A percentile compares a stretch with the other conserved stretches of the same genome.
Conservation (phyloP, 1,140 invertebrate genomes). For the Lepidotrigona ventralis region DNA sequence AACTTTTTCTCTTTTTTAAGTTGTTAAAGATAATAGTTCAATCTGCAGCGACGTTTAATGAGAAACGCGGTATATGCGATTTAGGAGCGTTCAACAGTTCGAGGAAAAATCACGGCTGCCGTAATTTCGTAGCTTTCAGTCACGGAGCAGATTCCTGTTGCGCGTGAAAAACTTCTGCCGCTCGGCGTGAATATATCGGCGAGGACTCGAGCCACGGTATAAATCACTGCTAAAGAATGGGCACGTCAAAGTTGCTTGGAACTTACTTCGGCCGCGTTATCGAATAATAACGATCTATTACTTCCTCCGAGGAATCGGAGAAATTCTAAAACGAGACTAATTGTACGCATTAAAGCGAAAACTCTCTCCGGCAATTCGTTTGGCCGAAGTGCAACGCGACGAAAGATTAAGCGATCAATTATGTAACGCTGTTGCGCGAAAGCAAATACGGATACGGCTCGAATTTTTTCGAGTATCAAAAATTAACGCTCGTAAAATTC, state of each 20-base stretch:
- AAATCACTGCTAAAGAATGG: neutral
- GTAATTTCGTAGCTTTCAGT: neutral
- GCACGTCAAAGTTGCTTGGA: conserved; percentile 3
- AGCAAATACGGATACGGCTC: neutral
- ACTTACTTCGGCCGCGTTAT: neutral
- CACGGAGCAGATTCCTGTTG: neutral
- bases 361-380: neutral
- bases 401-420: neutral
- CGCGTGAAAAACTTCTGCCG: conserved; percentile 4
- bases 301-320: neutral
- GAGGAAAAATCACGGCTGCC: neutral
- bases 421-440: neutral
- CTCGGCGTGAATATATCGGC: neutral
- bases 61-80: neutral
- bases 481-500: neutral
- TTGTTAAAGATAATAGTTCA: neutral
- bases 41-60: neutral
- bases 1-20: too few relatives aligned
- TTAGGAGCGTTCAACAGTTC: neutral
- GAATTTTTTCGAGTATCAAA: neutral
- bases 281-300: conserved; percentile 3
- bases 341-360: neutral
- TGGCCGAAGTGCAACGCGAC: neutral
- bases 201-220: neutral
- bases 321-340: neutral